Evolutionary conservation across 2,797 vertebrate species (phyloP), one percentile per base, ranked within the genome.

Genomic region (Kryptolebias ocellatus): DNA sequence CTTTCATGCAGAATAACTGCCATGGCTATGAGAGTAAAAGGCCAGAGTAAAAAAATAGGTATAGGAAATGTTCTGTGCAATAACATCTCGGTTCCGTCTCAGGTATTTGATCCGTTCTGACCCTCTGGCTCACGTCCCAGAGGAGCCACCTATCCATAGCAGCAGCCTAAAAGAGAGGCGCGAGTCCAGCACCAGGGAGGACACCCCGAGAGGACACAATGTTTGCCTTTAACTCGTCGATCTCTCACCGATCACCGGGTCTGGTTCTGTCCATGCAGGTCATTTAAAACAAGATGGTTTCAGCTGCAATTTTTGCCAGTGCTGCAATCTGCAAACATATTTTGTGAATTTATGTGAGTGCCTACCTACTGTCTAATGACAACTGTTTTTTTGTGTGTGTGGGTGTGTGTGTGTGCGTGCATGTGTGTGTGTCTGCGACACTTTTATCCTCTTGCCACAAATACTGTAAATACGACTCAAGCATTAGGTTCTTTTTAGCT

Each of bases 21-120:
- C 18, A 17, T 2, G 0, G 18, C 15, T 5, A 29, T 47, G 47
- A 60, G n/a, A 53, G 24, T 42, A 44, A n/a, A 62, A 29, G 5
- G 15, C 27, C 52, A 29, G 34, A 1, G 1, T 5, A 17, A 2
- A 27, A 27, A 5, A 9, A 1, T 14, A 3, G n/a, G 15, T 55
- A 16, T 24, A 29, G 18, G 4, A 14, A 44, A 17, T 15, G 4
- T 15, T 16, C 2, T 45, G 12, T 49, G 2, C 29, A 0, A 2
- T 28, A 17, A 60, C 37, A 51, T 46, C 2, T 44, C 7, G 42
- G 24, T 18, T 64, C 44, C 60, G 9, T 52, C 18, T 45, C 70
- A 87, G 97, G 87, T 98, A 98, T 76, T 89, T 98, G 93, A 98
- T 98, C 78, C 95, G 97, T 51, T 95, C 95, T 0, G 97, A 98